Evolutionary conservation across 2,888 invertebrate genomes (phyloP), one percentile per base, ranked within the genome.

Genomic region (Leptopilina myrica): DNA sequence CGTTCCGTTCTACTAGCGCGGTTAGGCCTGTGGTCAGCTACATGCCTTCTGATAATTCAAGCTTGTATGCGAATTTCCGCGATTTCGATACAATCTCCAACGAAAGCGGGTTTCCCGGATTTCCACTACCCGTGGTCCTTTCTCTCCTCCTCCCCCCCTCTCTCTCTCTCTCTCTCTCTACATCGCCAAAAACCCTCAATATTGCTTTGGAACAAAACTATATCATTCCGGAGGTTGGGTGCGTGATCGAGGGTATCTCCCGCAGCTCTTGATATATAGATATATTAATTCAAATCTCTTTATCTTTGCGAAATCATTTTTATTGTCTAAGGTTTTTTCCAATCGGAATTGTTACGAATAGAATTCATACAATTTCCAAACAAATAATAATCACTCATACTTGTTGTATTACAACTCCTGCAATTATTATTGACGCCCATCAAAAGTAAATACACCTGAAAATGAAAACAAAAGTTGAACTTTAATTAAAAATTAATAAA

Each of bases 41-140:
- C 89, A 90, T 90, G 89, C 89, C 89, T 89, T 87, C 85, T 87
- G 87, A 89, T 91, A 89, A 90, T 89, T 88, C 88, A 84, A 86
- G 86, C 87, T 87, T 87, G 85, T 86, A 88, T 88, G 88, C 80
- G 78, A 80, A 76, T 79, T 77, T 73, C 59, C 67, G 75, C 83
- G 81, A 83, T 83, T 80, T 80, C 83, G 82, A 83, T 82, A 80
- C 83, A 82, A 83, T 83, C 81, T 83, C n/a, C 40, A 64, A 46
- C 64, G 46, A 76, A 64, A 49, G 49, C 62, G 20, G 26, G 73
- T 53, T 33, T 56, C 73, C 56, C 87, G 88, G 87, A 89, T 88
- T 87, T 85, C 81, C 80, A 85, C 83, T 83, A 84, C 73, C 7
- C 15, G 2, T 73, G 14, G 56, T 53, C 40, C 62, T 62, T 15